These are phyloP conservation scores for Drosophila sp. DNA, from an alignment of 1,140 invertebrate genomes.

Conservation along the genomic window DNA sequence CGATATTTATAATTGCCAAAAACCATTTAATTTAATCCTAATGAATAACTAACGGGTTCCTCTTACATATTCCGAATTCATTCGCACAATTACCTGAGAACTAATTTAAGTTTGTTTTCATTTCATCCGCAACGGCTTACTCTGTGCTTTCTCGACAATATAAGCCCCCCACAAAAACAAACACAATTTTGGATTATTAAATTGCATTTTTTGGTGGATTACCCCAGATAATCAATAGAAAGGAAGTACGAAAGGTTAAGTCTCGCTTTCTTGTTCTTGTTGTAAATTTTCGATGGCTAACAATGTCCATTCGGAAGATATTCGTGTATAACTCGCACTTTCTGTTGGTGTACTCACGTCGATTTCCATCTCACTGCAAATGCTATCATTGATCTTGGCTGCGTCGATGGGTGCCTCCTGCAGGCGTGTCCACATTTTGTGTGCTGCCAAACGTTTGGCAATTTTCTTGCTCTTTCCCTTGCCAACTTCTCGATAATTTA, in stretches of 20 bases:
- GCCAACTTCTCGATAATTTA: slow-evolving; percentile 92
- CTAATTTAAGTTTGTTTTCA: too few relatives aligned
- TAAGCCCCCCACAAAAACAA: too few relatives aligned
- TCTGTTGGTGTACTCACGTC: slow-evolving; percentile 68
- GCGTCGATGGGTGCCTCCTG: slow-evolving; percentile 90
- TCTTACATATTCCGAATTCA: too few relatives aligned
- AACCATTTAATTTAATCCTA: too few relatives aligned
- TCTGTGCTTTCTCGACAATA: too few relatives aligned
- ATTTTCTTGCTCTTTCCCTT: slow-evolving; percentile 97
- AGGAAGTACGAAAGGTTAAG: neutral
- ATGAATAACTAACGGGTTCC: too few relatives aligned
- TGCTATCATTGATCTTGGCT: slow-evolving; percentile 83
- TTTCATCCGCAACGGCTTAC: too few relatives aligned
- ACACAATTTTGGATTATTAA: too few relatives aligned
- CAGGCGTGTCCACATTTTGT: slow-evolving; percentile 94
- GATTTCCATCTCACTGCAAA: slow-evolving; percentile 80
- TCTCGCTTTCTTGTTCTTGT: neutral
- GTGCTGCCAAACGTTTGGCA: slow-evolving; percentile 96
- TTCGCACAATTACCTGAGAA: too few relatives aligned
- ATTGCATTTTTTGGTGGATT: too few relatives aligned
- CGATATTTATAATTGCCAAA: too few relatives aligned
- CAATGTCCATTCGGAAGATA: neutral
- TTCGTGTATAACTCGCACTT: neutral
- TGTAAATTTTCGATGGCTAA: neutral
- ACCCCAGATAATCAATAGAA: neutral